Evolutionary conservation across 2,888 invertebrate species (phyloP), one percentile per base, ranked within the genome.

Genomic region (Ernsta delagoae): DNA sequence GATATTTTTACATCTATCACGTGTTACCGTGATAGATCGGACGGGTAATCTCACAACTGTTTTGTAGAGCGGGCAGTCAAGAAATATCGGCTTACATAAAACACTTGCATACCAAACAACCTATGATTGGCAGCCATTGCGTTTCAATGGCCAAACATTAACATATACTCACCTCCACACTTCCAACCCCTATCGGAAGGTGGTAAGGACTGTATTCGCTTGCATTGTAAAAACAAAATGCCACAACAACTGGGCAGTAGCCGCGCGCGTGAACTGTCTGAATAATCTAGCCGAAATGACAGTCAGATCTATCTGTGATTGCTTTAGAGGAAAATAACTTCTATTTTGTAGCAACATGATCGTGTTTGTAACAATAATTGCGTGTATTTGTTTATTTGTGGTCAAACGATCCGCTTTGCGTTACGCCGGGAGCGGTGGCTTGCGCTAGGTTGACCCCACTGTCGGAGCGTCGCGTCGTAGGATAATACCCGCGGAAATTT

Each of bases 241-340:
- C 48, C 36, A 31, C 39, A 63, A 53, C 24, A 53, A 53, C 39
- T 11, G 63, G 74, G 80, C 86, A 78, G 89, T 89, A 88, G 89
- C 88, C 75, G 78, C 79, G 85, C 86, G 88, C 87, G 88, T 84
- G 85, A 87, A 87, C 86, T 88, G 90, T 89, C 90, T 84, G 89
- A 88, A 85, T 69, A 69, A 69, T 85, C 70, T 70, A 72, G 71
- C 68, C 70, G 66, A 72, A 72, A 74, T 73, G 72, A 73, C 67
- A 72, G 66, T 63, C 70, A 65, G 70, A 59, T 59, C 62, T 50
- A 72, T 63, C 66, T 34, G 24, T 68, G 68, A 63, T 24, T 64
- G 57, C 73, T 72, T 59, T 72, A 60, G 41, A 60, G 71, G 64
- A 78, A 68, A 75, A 64, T 73, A 57, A 65, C 67, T 64, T 59